phyloP scores from a whole-genome alignment of 1,140 invertebrate species.

The Nomia melanderi region DNA sequence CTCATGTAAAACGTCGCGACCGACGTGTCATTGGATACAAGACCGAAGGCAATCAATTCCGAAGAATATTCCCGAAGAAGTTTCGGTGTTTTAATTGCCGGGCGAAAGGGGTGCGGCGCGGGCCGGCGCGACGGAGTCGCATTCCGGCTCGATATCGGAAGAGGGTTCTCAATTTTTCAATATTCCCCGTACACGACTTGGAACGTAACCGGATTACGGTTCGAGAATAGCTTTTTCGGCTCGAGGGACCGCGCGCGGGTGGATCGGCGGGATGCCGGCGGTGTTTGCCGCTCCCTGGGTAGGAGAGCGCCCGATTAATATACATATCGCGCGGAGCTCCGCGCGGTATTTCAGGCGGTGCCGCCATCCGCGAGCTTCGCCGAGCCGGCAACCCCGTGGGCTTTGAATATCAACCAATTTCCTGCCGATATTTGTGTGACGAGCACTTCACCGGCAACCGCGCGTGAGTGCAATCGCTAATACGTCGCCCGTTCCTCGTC shows the following conservation, averaged over 20 bases:
- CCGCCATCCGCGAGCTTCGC: slow-evolving; percentile 61
- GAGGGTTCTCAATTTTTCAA: slow-evolving; percentile 70
- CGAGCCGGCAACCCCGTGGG: slow-evolving; percentile 65
- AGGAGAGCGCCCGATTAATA: slow-evolving; percentile 69
- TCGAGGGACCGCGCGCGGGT: slow-evolving; percentile 49
- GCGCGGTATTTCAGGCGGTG: slow-evolving; percentile 62
- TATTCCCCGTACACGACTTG: slow-evolving; percentile 69
- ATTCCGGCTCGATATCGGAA: slow-evolving; percentile 31
- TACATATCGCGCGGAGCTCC: slow-evolving; percentile 71
- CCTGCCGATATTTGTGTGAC: slow-evolving; percentile 73
- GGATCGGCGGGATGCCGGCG: slow-evolving; percentile 43
- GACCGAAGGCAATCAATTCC: too few species aligned
- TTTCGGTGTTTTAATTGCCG: slow-evolving; percentile 4
- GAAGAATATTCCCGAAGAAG: too few species aligned
- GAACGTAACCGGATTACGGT: slow-evolving; percentile 69
- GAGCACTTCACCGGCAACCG: slow-evolving; percentile 68
- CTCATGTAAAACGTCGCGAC: too few species aligned
- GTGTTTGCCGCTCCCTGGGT: slow-evolving; percentile 32
- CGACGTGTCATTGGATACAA: too few species aligned
- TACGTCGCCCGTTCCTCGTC: slow-evolving; percentile 52
- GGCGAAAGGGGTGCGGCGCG: not conserved
- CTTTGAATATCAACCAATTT: slow-evolving; percentile 79
- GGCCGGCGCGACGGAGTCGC: too few species aligned
- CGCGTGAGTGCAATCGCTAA: slow-evolving; percentile 77
- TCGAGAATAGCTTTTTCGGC: slow-evolving; percentile 72